phyloP scores from a whole-genome alignment of 2,888 invertebrate species.

The Leptopilina syphax region DNA sequence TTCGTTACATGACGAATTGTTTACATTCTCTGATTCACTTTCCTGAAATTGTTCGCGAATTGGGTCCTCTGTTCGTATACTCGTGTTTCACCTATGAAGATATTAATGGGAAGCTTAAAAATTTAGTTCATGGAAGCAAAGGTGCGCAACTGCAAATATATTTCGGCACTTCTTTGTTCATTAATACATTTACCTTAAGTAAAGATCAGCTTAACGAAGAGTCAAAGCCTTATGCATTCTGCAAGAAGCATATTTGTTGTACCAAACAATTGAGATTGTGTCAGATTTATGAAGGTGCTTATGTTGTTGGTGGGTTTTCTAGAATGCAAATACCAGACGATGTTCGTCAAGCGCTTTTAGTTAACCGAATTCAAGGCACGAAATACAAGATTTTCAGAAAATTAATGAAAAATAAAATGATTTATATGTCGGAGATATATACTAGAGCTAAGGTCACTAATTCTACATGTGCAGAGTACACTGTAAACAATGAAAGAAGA shows the following conservation, averaged over 20 bases:
- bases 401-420: too few relatives aligned
- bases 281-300: background rate
- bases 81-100: background rate
- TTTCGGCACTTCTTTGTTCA: too few relatives aligned
- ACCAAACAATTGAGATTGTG: background rate
- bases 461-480: too few relatives aligned
- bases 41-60: constrained; percentile 8
- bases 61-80: background rate
- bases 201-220: background rate
- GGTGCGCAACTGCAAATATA: too few relatives aligned
- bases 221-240: background rate
- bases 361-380: too few relatives aligned
- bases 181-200: background rate
- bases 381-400: too few relatives aligned
- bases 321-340: background rate
- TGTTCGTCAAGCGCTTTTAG: too few relatives aligned
- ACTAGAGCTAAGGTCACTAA: too few relatives aligned
- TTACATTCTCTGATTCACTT: background rate
- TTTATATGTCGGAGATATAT: too few relatives aligned
- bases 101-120: background rate
- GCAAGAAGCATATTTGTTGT: background rate
- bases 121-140: background rate
- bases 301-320: background rate
- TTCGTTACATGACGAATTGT: background rate
- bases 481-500: too few relatives aligned